A percentile compares a stretch with the other conserved stretches of the same genome.
Evolutionary conservation across 92 coral and sea anemone species (phyloP).

Genomic region (Zoanthus solanderi): DNA sequence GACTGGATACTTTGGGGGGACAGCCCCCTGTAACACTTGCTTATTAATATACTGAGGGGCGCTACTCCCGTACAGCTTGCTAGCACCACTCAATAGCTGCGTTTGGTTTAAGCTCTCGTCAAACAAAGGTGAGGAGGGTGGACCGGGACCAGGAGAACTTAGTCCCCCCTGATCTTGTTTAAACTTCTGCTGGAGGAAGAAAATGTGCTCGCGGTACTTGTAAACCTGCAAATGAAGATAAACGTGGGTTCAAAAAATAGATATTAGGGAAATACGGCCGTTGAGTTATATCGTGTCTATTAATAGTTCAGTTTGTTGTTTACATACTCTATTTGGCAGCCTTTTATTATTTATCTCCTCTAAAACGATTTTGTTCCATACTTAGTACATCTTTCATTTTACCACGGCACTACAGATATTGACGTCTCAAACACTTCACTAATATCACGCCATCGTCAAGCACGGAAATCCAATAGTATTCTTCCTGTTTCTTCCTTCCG

Average conservation of each 20-base stretch:
- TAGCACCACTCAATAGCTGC: constrained; percentile 67
- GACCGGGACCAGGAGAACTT: constrained; percentile 62
- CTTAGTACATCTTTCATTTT: too few relatives aligned
- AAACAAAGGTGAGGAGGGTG: constrained; percentile 74
- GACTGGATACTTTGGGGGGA: constrained; percentile 70
- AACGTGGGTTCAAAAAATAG: not conserved
- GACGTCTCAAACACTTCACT: too few relatives aligned
- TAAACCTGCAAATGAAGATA: constrained; percentile 75
- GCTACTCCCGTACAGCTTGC: constrained; percentile 88
- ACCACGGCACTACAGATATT: too few relatives aligned
- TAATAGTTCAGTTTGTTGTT: too few relatives aligned
- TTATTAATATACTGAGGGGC: constrained; percentile 98
- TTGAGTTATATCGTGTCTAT: too few relatives aligned
- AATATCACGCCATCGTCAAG: too few relatives aligned
- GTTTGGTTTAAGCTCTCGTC: constrained; percentile 67
- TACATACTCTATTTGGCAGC: too few relatives aligned
- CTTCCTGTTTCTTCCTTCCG: too few relatives aligned
- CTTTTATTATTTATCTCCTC: too few relatives aligned
- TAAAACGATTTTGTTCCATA: too few relatives aligned
- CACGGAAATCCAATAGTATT: too few relatives aligned
- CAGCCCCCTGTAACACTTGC: constrained; percentile 73
- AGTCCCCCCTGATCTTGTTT: constrained; percentile 77
- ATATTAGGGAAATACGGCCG: too few relatives aligned
- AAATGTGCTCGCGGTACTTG: constrained; percentile 98
- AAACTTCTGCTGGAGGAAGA: constrained; percentile 87